Percentiles rank a stretch among this genome's conserved stretches.
phyloP scores from a whole-genome alignment of 2,113 vertebrate genomes.

The Otus sunia region DNA sequence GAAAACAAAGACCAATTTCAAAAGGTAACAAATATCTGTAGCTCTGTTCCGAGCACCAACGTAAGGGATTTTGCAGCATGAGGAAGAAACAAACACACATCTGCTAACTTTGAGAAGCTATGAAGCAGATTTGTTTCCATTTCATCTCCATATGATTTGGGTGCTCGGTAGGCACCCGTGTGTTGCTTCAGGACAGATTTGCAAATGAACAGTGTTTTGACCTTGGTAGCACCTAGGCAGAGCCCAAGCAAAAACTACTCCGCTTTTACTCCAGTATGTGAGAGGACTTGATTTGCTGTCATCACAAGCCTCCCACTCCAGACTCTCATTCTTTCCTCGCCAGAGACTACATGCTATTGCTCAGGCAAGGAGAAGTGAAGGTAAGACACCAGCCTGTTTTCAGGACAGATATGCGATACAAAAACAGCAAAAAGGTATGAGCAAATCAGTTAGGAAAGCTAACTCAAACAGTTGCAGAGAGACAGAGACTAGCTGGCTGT shows the following conservation, averaged over 20 bases:
- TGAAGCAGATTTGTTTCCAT: constrained; percentile 47
- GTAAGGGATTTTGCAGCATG: not conserved
- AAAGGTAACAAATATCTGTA: not conserved
- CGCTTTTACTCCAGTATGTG: not conserved
- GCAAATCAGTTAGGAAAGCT: not conserved
- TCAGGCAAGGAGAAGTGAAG: not conserved
- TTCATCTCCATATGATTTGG: constrained; percentile 17
- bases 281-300: constrained; percentile 14
- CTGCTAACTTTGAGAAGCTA: not conserved
- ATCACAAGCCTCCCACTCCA: constrained; percentile 23
- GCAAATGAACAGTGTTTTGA: not conserved
- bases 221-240: not conserved
- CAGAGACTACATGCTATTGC: not conserved
- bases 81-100: not conserved
- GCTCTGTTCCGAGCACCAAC: not conserved
- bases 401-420: not conserved
- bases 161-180: not conserved
- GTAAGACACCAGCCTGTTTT: not conserved
- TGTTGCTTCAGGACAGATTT: constrained; percentile 4
- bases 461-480: not conserved
- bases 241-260: not conserved
- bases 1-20: constrained; percentile 8
- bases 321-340: not conserved
- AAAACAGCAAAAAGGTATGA: not conserved
- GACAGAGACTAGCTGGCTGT: not conserved